Base-by-base conservation (phyloP, 2,888 invertebrate genomes). In the Drosophila anomalata region DNA sequence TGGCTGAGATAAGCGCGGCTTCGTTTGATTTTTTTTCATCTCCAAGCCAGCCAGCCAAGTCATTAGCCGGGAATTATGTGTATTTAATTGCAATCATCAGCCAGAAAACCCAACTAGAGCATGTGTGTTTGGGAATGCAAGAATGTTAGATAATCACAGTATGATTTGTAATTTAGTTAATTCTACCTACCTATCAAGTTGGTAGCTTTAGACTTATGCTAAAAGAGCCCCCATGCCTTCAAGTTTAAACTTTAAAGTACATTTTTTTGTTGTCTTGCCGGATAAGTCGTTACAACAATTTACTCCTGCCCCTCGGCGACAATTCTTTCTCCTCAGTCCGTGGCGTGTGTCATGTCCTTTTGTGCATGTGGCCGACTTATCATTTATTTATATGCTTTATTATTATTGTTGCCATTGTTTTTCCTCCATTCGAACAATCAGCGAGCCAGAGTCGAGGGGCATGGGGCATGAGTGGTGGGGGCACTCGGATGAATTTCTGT, bases 381-480 rank as follows among this genome's bases (percentile, higher is more conserved):
- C 73, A 81, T 86, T 83, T 80, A 86, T 81, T 83, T 78, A 81
- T 86, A 69, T 71, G 66, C 55, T 73, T 86, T 80, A 83, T 80
- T 80, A 77, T 83, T 86, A 79, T 70, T 65, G 53, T 52, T 61
- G 56, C 44, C 71, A 55, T 71, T 72, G 62, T 70, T 65, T 59
- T 62, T 46, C 50, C 68, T 24, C 59, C 31, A 48, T 47, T 54
- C 26, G 36, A 65, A 42, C 65, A 65, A 65, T 53, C 65, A 54
- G 33, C 44, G 26, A 9, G 51, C 3, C 22, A 42, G 36, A 56
- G 36, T 17, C 42, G 31, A 12, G 50, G 50, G 12, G 31, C 31
- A 20, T 12, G 46, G 17, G 17, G 11, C 3, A 14, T 5, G 42
- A 9, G 5, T 24, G 22, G 22, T 4, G 22, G 22, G 22, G 36